A percentile compares a stretch with the other conserved stretches of the same genome.
phyloP scores from a whole-genome alignment of 2,113 vertebrate species.

The Prinia subflava region DNA sequence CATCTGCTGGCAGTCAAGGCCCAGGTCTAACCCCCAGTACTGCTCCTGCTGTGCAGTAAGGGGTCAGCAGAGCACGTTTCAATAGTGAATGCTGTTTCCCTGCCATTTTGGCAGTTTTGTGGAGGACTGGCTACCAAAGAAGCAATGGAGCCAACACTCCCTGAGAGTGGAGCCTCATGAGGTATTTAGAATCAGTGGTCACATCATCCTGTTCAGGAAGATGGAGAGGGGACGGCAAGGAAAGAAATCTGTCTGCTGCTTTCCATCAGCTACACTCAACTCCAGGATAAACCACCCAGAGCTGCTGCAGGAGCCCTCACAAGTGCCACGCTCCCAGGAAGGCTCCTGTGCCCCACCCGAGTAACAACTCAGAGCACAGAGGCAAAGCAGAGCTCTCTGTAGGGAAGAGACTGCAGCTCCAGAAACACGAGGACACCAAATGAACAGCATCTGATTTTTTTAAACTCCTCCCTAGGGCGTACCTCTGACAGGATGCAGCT shows the following conservation, averaged over 20 bases:
- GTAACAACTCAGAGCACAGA: neutral
- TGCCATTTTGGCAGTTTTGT: neutral
- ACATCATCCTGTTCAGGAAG: neutral
- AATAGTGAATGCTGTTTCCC: neutral
- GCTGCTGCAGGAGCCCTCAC: neutral
- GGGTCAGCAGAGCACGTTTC: neutral
- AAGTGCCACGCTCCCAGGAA: neutral
- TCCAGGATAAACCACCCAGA: neutral
- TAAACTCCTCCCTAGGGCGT: neutral
- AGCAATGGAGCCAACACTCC: neutral
- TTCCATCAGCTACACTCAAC: neutral
- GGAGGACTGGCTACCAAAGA: neutral
- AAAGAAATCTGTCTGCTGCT: neutral
- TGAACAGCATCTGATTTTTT: neutral
- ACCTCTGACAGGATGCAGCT: neutral
- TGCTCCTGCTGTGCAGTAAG: neutral
- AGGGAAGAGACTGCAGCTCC: neutral
- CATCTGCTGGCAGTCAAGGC: neutral
- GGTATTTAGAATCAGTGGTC: neutral
- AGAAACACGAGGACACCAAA: neutral
- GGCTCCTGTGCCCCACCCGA: fast-evolving
- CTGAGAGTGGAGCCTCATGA: neutral
- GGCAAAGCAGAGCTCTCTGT: neutral
- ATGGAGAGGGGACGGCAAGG: neutral
- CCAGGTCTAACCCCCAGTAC: neutral